Evolutionary conservation across 2,888 invertebrate genomes (phyloP).

Genomic region (Tridacna gigas): DNA sequence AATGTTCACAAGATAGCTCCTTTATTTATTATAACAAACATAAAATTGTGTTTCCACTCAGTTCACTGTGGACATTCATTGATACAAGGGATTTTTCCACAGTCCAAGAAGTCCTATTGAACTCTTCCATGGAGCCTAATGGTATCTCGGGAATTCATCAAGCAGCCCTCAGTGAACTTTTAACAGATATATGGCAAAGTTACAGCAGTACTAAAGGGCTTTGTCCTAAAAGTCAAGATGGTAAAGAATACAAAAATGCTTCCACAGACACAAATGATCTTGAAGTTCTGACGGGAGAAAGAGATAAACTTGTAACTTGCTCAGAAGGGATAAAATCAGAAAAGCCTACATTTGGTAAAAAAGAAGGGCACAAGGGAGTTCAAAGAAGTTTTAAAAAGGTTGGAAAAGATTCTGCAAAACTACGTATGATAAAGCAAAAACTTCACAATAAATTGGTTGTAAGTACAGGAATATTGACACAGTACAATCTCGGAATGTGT

Average conservation of each 20-base stretch:
- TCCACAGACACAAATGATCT: not conserved
- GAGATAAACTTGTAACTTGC: not conserved
- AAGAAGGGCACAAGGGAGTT: not conserved
- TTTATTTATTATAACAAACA: constrained; percentile 34
- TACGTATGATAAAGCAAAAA: too few species aligned
- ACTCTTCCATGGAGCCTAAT: not conserved
- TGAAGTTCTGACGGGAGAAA: not conserved
- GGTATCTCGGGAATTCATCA: not conserved
- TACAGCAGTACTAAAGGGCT: not conserved
- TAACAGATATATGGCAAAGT: too few species aligned
- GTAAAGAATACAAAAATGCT: not conserved
- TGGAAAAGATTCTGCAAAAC: not conserved
- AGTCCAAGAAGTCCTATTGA: not conserved
- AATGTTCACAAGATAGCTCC: constrained; percentile 20
- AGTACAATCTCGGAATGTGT: too few species aligned
- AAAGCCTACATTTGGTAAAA: not conserved
- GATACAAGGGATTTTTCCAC: not conserved
- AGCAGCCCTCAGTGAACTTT: not conserved
- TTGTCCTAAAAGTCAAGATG: not conserved
- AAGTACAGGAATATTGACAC: too few species aligned
- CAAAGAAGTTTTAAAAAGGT: not conserved
- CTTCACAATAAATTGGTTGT: too few species aligned
- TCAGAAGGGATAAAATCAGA: not conserved
- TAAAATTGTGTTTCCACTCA: constrained; percentile 32
- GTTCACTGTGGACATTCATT: not conserved